phyloP scores from a whole-genome alignment of 2,113 vertebrate species.

The Megaleporinus macrocephalus region DNA sequence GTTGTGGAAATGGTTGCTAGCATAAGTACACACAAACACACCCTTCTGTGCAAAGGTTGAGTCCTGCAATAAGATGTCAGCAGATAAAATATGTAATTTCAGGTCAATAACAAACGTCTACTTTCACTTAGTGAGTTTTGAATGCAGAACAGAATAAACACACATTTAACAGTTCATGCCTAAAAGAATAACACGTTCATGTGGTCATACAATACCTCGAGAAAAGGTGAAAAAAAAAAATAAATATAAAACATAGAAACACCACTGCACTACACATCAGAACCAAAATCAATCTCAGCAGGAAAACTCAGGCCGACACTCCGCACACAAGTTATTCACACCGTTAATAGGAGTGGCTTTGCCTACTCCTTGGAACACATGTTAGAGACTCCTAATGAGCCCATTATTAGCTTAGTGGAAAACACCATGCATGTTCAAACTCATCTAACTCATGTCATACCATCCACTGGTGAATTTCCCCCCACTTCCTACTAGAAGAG shows the following conservation, averaged over 20 bases:
- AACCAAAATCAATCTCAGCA: neutral
- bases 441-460: slow-evolving; percentile 84
- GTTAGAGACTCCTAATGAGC: slow-evolving; percentile 16
- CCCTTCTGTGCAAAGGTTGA: neutral
- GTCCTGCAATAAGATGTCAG: neutral
- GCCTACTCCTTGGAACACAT: neutral
- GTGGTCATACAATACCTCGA: neutral
- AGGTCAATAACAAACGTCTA: neutral
- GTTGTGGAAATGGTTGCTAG: too few species aligned
- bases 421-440: slow-evolving; percentile 41
- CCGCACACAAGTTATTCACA: neutral
- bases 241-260: too few species aligned
- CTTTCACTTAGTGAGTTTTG: neutral
- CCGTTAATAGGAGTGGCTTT: neutral
- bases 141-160: too few species aligned
- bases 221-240: neutral
- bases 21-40: neutral
- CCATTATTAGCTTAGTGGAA: slow-evolving; percentile 22
- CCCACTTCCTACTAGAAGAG: slow-evolving; percentile 88
- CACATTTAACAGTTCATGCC: too few species aligned
- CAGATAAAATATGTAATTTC: neutral
- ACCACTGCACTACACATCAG: neutral
- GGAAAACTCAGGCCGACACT: neutral
- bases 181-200: too few species aligned
- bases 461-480: slow-evolving; percentile 99